phyloP scores from a whole-genome alignment of 2,888 invertebrate genomes.

The Apamea epomidion region DNA sequence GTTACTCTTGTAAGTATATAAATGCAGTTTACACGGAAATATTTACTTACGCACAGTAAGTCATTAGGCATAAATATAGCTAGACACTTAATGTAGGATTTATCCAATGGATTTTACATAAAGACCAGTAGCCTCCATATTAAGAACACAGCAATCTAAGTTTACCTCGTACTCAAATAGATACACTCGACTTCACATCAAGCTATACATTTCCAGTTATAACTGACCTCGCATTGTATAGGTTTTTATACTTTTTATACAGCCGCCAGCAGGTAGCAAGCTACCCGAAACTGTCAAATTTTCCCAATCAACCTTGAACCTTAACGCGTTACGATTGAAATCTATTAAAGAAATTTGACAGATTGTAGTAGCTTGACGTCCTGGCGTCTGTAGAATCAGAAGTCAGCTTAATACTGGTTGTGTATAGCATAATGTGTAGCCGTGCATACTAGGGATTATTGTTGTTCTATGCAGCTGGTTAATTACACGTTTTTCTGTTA shows the following conservation, averaged over 20 bases:
- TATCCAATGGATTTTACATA: constrained; percentile 14
- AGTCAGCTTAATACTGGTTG: background rate
- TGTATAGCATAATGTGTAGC: background rate
- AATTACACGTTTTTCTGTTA: constrained; percentile 39
- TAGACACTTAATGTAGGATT: background rate
- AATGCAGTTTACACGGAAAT: constrained; percentile 2
- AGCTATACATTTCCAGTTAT: too few relatives aligned
- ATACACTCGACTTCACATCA: background rate
- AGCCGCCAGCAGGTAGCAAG: too few relatives aligned
- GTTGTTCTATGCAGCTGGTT: constrained; percentile 10
- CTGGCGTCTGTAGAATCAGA: too few relatives aligned
- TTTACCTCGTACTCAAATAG: constrained; percentile 40
- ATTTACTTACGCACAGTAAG: constrained; percentile 1
- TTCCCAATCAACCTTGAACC: too few relatives aligned
- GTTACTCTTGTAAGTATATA: background rate
- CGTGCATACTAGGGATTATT: background rate
- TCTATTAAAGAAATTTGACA: too few relatives aligned
- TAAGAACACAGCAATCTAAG: background rate
- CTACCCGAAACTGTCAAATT: too few relatives aligned
- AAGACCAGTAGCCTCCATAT: constrained; percentile 7
- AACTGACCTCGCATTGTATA: too few relatives aligned
- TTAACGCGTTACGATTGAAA: too few relatives aligned
- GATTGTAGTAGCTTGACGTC: too few relatives aligned
- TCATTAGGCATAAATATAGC: background rate
- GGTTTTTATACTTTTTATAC: too few relatives aligned